These are phyloP conservation scores for Nomada ruficornis DNA, from an alignment of 2,888 invertebrate species.

Conservation along the genomic window DNA sequence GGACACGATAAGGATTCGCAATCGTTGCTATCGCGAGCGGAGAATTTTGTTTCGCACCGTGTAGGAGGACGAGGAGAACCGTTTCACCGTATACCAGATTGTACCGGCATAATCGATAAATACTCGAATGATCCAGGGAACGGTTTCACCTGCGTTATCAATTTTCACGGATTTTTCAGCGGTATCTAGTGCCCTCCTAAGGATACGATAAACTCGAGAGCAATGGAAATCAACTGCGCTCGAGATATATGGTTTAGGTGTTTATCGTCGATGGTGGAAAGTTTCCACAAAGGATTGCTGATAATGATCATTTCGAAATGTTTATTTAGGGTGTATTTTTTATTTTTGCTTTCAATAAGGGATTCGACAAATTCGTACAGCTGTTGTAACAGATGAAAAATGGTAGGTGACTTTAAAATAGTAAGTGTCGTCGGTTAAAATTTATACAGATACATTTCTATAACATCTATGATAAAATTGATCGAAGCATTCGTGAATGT, in stretches of 20 bases:
- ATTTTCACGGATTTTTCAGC: not conserved
- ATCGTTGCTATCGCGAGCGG: constrained; percentile 14
- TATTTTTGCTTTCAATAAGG: constrained; percentile 7
- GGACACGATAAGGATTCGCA: constrained; percentile 30
- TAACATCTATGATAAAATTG: not conserved
- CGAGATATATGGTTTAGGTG: not conserved
- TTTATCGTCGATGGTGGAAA: not conserved
- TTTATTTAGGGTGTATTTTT: not conserved
- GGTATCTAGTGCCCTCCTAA: not conserved
- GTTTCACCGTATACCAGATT: constrained; percentile 4
- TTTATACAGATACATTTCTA: not conserved
- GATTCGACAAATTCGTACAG: constrained; percentile 8
- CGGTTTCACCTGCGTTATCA: not conserved
- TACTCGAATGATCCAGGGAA: not conserved
- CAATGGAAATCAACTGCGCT: not conserved
- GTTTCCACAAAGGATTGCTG: not conserved
- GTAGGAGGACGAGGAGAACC: not conserved
- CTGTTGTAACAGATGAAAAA: not conserved
- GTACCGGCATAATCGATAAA: constrained; percentile 14
- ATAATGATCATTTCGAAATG: not conserved
- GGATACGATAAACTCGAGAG: not conserved
- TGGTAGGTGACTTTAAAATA: not conserved
- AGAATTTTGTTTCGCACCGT: constrained; percentile 1
- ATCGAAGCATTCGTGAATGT: not conserved
- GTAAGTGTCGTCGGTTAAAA: not conserved